A percentile compares a stretch with the other conserved stretches of the same genome.
These are phyloP conservation scores for Hipparchia sbordonii DNA, from an alignment of 2,888 invertebrate species.

Conservation along the genomic window DNA sequence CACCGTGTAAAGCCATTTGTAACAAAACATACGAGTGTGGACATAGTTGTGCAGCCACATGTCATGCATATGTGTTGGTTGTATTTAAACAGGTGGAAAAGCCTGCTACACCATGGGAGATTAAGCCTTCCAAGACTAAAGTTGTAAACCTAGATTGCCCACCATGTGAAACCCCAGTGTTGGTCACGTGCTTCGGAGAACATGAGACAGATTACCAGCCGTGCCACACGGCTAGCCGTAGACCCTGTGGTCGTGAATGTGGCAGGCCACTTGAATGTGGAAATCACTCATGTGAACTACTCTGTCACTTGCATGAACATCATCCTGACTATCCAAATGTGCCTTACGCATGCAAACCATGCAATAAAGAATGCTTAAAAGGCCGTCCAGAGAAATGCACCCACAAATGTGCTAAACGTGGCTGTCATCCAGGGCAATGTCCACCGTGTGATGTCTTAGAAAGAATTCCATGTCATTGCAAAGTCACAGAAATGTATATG, in stretches of 20 bases:
- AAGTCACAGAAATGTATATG: conserved; percentile 88
- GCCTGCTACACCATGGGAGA: conserved; percentile 87
- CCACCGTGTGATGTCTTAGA: conserved; percentile 88
- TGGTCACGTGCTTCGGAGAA: conserved; percentile 87
- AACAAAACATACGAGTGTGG: conserved; percentile 82
- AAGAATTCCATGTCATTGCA: conserved; percentile 91
- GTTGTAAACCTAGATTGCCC: conserved; percentile 86
- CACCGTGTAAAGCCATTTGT: conserved; percentile 91
- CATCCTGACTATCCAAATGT: conserved; percentile 71
- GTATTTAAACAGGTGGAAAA: conserved; percentile 82
- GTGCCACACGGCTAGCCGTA: conserved; percentile 86
- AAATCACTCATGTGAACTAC: conserved; percentile 88
- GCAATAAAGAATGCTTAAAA: conserved; percentile 82
- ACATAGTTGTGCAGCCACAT: conserved; percentile 87
- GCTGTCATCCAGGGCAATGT: conserved; percentile 90
- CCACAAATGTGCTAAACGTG: conserved; percentile 86
- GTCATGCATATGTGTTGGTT: conserved; percentile 89
- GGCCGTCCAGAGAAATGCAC: conserved; percentile 88
- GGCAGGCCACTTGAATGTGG: conserved; percentile 87
- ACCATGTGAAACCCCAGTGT: conserved; percentile 86
- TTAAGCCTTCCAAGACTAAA: conserved; percentile 74
- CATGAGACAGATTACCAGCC: conserved; percentile 87
- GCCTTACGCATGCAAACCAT: conserved; percentile 68
- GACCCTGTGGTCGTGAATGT: conserved; percentile 92
- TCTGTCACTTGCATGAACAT: conserved; percentile 85